phyloP scores from a whole-genome alignment of 2,797 vertebrate genomes.

The Cyclura pinguis region DNA sequence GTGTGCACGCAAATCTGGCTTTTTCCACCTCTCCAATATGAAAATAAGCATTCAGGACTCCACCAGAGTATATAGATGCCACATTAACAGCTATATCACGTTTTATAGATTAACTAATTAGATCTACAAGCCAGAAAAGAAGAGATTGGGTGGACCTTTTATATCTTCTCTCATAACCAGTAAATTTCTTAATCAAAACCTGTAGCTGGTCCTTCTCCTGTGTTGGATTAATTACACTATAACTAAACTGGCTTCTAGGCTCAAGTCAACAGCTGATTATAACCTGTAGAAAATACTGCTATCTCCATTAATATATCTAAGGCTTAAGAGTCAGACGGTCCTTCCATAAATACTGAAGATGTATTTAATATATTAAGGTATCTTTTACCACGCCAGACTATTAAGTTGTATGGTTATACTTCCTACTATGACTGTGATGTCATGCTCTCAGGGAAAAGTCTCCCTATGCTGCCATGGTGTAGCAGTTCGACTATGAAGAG shows the following conservation, averaged over 20 bases:
- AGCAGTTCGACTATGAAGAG: no score
- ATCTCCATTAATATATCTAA: background rate
- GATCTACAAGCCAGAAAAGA: background rate
- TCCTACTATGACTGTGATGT: background rate
- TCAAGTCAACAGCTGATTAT: constrained; percentile 1
- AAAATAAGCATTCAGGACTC: background rate
- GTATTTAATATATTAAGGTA: background rate
- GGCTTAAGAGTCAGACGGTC: background rate
- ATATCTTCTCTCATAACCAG: background rate
- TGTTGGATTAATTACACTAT: background rate
- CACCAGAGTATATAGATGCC: background rate
- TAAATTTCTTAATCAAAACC: background rate
- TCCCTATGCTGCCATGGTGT: background rate
- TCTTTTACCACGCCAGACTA: background rate
- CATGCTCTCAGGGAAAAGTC: background rate
- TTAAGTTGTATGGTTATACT: background rate
- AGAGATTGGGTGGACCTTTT: background rate
- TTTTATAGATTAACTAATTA: background rate
- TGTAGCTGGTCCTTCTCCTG: background rate
- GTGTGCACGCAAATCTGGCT: no score
- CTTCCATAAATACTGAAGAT: background rate
- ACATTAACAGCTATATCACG: background rate
- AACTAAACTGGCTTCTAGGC: background rate
- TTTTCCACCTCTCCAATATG: background rate
- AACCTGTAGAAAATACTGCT: background rate